Percentiles rank a stretch among this genome's conserved stretches.
phyloP scores from a whole-genome alignment of 92 coral and sea anemone genomes.

The Zoanthus sansibaricus region DNA sequence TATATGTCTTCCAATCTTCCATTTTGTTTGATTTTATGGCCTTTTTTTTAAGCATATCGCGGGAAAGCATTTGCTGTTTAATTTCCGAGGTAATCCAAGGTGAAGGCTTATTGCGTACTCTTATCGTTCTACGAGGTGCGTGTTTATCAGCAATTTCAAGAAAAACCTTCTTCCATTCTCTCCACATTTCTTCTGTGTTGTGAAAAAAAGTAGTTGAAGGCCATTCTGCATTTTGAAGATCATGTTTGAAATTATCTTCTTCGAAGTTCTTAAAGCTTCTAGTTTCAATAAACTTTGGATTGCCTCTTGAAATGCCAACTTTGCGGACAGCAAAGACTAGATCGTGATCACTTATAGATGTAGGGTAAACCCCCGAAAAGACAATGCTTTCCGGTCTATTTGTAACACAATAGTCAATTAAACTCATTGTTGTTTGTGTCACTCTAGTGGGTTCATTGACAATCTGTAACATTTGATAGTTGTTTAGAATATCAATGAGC shows the following conservation, averaged over 20 bases:
- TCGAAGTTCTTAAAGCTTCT: too few species aligned
- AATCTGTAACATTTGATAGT: neutral
- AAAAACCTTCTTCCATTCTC: constrained; percentile 58
- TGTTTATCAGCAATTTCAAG: constrained; percentile 55
- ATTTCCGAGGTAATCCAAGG: constrained; percentile 58
- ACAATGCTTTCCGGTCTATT: too few species aligned
- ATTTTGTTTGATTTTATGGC: constrained; percentile 48
- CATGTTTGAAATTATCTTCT: constrained; percentile 4
- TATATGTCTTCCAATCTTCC: constrained; percentile 52
- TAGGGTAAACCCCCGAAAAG: constrained; percentile 35
- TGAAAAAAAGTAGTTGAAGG: neutral
- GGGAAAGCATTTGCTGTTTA: constrained; percentile 31
- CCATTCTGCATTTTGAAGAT: constrained; percentile 47
- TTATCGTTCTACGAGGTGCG: constrained; percentile 52
- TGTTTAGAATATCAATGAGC: neutral
- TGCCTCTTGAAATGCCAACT: too few species aligned
- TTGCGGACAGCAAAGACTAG: constrained; percentile 56
- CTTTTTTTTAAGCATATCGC: constrained; percentile 46
- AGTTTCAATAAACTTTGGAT: too few species aligned
- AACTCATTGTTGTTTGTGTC: neutral
- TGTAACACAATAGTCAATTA: too few species aligned
- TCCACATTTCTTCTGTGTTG: constrained; percentile 46
- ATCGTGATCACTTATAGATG: constrained; percentile 61
- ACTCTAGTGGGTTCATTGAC: constrained; percentile 54
- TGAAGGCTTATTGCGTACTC: constrained; percentile 59